Evolutionary conservation across 2,888 invertebrate species (phyloP), one percentile per base, ranked within the genome.

Genomic region (Criorhina ranunculi): DNA sequence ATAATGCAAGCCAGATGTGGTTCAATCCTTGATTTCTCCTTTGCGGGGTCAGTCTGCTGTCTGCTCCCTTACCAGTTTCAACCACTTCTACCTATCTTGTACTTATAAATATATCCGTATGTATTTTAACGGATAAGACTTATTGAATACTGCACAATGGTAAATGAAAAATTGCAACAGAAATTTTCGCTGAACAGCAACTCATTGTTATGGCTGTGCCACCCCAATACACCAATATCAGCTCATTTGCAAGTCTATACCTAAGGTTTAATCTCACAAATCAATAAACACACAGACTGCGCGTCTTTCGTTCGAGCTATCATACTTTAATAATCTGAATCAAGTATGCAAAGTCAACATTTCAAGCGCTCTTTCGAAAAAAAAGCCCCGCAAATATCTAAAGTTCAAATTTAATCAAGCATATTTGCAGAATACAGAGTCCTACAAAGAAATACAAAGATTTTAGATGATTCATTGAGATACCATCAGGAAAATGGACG

Each of bases 401-500:
- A 46, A 69, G 69, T 57, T 69, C 24, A 44, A 69, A 57, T 69
- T 69, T 57, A 69, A 69, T 69, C 57, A 57, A 46, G 33, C 35
- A 35, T 69, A 57, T 35, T 57, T 44, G 57, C 19, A 9, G 69
- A 55, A 17, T 19, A 19, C 33, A 15, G 46, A 57, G 35, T 69
- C 31, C 46, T 57, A 33, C 12, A 44, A 35, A 35, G 46, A 51
- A 51, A 69, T 35, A 53, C 15, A 53, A 62, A 24, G 73, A 42
- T 62, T 53, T 42, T 15, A 62, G 60, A 73, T 51, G 66, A 66
- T 73, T 51, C 72, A 62, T 73, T 62, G 40, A 64, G 73, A 73
- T 73, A 73, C 62, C 53, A 73, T 62, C 73, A 73, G 42, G 15
- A 33, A 51, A 73, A 60, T 72, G 51, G 51, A 72, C 72, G 42